These are phyloP conservation scores for Muscidifurax raptorellus DNA, from an alignment of 1,140 invertebrate genomes.

Conservation along the genomic window DNA sequence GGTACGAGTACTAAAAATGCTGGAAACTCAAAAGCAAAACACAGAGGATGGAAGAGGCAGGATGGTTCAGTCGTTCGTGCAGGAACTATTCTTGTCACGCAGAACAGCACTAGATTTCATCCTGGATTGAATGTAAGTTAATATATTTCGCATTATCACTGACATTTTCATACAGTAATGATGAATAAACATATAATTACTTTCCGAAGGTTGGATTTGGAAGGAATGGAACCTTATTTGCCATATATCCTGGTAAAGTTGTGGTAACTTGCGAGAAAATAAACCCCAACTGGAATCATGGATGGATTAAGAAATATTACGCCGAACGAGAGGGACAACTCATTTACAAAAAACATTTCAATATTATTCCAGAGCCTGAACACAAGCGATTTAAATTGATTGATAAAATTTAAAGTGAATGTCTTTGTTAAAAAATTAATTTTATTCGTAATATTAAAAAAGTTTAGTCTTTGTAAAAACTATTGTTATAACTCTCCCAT, in stretches of 20 bases:
- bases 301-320: slow-evolving; percentile 82
- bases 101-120: slow-evolving; percentile 83
- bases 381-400: slow-evolving; percentile 85
- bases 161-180: not conserved
- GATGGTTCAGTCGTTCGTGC: slow-evolving; percentile 80
- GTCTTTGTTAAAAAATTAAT: slow-evolving; percentile 29
- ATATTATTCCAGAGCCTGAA: slow-evolving; percentile 85
- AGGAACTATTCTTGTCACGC: slow-evolving; percentile 83
- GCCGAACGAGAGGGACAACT: slow-evolving; percentile 76
- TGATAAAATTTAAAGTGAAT: slow-evolving; percentile 78
- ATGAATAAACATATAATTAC: not conserved
- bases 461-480: slow-evolving; percentile 23
- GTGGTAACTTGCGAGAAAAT: slow-evolving; percentile 86
- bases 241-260: slow-evolving; percentile 84
- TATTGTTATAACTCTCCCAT: slow-evolving; percentile 53
- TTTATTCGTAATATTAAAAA: slow-evolving; percentile 49
- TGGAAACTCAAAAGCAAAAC: slow-evolving; percentile 81
- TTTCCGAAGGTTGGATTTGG: slow-evolving; percentile 85
- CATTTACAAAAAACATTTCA: slow-evolving; percentile 90
- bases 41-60: slow-evolving; percentile 82
- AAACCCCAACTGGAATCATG: slow-evolving; percentile 83
- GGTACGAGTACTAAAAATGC: slow-evolving; percentile 79
- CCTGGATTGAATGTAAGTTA: slow-evolving; percentile 85
- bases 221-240: slow-evolving; percentile 84
- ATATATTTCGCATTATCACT: not conserved